These are phyloP conservation scores for Aspidiotus rigidus DNA, from an alignment of 2,888 invertebrate genomes.

Conservation along the genomic window DNA sequence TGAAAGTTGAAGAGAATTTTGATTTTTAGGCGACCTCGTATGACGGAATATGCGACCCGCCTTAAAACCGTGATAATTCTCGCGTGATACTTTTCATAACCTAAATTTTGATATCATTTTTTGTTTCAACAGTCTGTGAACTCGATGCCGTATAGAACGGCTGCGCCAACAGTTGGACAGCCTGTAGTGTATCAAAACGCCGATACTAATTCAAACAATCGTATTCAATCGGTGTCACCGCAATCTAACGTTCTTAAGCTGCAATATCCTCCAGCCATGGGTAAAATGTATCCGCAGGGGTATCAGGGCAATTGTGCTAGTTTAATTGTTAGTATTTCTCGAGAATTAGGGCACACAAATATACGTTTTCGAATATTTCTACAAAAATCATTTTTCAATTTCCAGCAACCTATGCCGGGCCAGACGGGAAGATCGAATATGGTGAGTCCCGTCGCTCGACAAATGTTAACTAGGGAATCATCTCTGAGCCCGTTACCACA, in stretches of 20 bases:
- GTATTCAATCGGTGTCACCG: conserved; percentile 20
- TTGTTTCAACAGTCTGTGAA: too few species aligned
- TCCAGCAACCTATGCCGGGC: conserved; percentile 38
- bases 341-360: too few species aligned
- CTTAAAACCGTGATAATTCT: too few species aligned
- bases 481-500: conserved; percentile 37
- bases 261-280: conserved; percentile 3
- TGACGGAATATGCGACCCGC: too few species aligned
- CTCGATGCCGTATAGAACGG: too few species aligned
- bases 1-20: too few species aligned
- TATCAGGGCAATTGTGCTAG: conserved; percentile 12
- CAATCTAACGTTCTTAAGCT: conserved; percentile 16
- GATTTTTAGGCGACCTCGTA: too few species aligned
- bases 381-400: background rate
- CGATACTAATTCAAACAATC: conserved; percentile 16
- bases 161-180: background rate
- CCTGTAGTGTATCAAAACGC: conserved; percentile 24
- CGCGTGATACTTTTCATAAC: too few species aligned
- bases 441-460: conserved; percentile 22
- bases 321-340: background rate
- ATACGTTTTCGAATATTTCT: too few species aligned
- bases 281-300: conserved; percentile 23
- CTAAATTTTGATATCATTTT: too few species aligned
- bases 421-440: conserved; percentile 20
- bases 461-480: conserved; percentile 16